Conservation (phyloP, 1,140 invertebrate genomes). For the Penaeus japonicus region DNA sequence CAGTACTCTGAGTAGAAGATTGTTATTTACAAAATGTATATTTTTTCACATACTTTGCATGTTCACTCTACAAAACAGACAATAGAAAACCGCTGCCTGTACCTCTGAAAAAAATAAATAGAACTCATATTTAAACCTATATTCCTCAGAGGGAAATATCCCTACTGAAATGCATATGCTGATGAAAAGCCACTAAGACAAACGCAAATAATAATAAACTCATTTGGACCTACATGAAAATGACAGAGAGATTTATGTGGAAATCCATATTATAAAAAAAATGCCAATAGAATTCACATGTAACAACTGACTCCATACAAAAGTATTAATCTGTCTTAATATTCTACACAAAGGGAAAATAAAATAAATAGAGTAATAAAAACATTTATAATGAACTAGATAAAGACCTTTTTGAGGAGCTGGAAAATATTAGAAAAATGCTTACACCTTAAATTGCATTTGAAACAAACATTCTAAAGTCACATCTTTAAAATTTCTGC, state of each 20-base stretch:
- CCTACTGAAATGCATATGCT: conserved; percentile 25
- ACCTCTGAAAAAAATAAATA: conserved; percentile 33
- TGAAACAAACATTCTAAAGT: conserved; percentile 40
- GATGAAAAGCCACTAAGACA: conserved; percentile 13
- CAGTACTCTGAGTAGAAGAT: conserved; percentile 51
- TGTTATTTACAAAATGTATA: conserved; percentile 54
- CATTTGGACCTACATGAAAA: conserved; percentile 19
- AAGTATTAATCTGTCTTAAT: conserved; percentile 3
- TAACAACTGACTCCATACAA: too few relatives aligned
- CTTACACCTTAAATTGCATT: conserved; percentile 25
- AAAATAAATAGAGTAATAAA: conserved; percentile 44
- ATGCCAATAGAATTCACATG: too few relatives aligned
- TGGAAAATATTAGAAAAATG: conserved; percentile 36
- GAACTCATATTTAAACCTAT: conserved; percentile 16
- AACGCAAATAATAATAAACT: conserved; percentile 4
- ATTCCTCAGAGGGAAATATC: neutral
- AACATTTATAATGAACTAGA: conserved; percentile 30
- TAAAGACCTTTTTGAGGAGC: conserved; percentile 14
- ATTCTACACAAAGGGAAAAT: neutral
- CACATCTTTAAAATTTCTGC: conserved; percentile 24
- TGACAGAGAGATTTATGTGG: neutral
- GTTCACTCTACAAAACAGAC: conserved; percentile 46
- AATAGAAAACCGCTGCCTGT: neutral
- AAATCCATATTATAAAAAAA: neutral
- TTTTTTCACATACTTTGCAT: conserved; percentile 33